Conservation (phyloP, 2,797 vertebrate genomes). For the Neosalanx taihuensis region DNA sequence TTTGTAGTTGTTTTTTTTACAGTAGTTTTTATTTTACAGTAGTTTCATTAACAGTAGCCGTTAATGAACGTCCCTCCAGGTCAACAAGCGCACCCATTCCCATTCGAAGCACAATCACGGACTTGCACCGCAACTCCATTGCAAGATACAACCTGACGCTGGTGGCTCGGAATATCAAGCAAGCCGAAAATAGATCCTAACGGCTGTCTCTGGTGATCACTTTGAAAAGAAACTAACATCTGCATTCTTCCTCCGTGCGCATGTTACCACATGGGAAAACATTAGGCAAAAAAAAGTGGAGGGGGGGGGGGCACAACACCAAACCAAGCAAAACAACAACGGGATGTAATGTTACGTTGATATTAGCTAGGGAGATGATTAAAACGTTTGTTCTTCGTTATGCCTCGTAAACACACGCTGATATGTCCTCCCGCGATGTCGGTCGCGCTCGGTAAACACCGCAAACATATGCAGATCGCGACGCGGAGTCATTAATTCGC, state of each 20-base stretch:
- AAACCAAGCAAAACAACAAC: constrained; percentile 57
- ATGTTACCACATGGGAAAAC: constrained; percentile 52
- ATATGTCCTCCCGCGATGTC: constrained; percentile 74
- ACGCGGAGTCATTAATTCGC: constrained; percentile 71
- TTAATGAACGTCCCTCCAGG: constrained; percentile 34
- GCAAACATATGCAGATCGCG: constrained; percentile 60
- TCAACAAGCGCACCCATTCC: constrained; percentile 43
- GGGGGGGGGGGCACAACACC: constrained; percentile 56
- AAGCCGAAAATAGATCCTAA: constrained; percentile 42
- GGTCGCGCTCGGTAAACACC: constrained; percentile 71
- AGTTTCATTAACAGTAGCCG: constrained; percentile 8
- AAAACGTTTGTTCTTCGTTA: constrained; percentile 77
- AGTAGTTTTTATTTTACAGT: too few relatives aligned
- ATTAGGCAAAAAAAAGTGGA: not conserved
- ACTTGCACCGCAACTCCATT: not conserved
- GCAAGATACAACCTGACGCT: constrained; percentile 15
- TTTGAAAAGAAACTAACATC: constrained; percentile 41
- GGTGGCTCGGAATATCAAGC: constrained; percentile 51
- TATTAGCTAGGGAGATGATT: constrained; percentile 81
- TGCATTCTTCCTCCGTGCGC: constrained; percentile 54
- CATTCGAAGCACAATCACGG: constrained; percentile 43
- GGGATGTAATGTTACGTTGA: constrained; percentile 71
- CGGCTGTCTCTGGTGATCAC: constrained; percentile 35
- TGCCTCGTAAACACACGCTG: constrained; percentile 67
- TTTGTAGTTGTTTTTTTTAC: too few relatives aligned